These are phyloP conservation scores for Campaea margaritaria DNA, from an alignment of 2,888 invertebrate species.

Conservation along the genomic window DNA sequence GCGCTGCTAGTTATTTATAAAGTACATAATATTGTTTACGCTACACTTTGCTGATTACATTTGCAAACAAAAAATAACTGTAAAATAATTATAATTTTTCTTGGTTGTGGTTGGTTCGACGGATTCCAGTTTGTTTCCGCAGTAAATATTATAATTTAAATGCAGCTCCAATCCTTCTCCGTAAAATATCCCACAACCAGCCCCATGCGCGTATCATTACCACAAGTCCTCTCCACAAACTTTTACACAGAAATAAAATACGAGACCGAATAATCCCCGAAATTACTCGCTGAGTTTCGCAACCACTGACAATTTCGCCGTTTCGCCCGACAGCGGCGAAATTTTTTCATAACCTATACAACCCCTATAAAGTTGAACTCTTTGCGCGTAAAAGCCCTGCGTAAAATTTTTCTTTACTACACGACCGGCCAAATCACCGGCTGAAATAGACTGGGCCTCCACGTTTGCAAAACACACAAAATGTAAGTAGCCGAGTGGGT, in stretches of 20 bases:
- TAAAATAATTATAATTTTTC: no score
- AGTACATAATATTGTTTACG: no score
- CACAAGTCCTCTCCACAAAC: conserved; percentile 38
- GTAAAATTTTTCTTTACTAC: conserved; percentile 61
- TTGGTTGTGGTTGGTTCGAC: no score
- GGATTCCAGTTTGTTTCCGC: no score
- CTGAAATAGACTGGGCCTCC: conserved; percentile 26
- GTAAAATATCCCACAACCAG: no score
- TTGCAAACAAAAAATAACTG: no score
- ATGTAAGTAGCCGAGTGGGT: conserved; percentile 32
- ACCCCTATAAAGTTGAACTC: conserved; percentile 58
- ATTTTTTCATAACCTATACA: conserved; percentile 60
- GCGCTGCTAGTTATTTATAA: no score
- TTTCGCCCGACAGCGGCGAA: conserved; percentile 44
- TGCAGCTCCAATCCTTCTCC: background rate
- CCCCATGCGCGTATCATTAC: conserved; percentile 15
- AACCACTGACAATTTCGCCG: conserved; percentile 50
- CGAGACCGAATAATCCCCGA: conserved; percentile 45
- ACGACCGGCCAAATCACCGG: conserved; percentile 48
- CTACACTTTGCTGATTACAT: no score
- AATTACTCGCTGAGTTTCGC: conserved; percentile 46
- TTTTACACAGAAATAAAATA: conserved; percentile 45
- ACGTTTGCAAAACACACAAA: conserved; percentile 39
- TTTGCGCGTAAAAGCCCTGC: conserved; percentile 52
- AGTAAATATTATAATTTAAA: background rate